Percentiles rank a stretch among this genome's conserved stretches.
Evolutionary conservation across 2,888 invertebrate species (phyloP).

Genomic region (Nomada ferruginata): DNA sequence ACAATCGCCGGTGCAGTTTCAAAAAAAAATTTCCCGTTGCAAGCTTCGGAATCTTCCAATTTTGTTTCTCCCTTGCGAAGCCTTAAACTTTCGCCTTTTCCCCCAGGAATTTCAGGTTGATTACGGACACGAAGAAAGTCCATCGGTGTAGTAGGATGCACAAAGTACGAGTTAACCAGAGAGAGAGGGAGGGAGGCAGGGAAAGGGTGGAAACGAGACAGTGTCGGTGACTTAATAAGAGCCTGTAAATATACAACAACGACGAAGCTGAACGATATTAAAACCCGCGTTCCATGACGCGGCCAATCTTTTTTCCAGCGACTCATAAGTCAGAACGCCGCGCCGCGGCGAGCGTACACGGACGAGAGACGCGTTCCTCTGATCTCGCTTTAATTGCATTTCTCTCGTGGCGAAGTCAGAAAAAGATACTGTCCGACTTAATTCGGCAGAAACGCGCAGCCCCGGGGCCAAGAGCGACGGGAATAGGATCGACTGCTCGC

Average conservation of each 20-base stretch:
- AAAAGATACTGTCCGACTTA: constrained; percentile 75
- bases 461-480: constrained; percentile 45
- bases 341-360: constrained; percentile 34
- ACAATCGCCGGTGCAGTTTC: neutral
- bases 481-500: constrained; percentile 72
- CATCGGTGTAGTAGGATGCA: constrained; percentile 21
- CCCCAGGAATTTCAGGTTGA: neutral
- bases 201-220: constrained; percentile 14
- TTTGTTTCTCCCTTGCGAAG: neutral
- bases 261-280: constrained; percentile 59
- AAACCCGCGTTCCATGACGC: constrained; percentile 54
- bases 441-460: constrained; percentile 67
- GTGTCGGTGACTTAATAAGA: constrained; percentile 58
- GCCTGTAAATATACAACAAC: constrained; percentile 57
- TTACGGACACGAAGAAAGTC: neutral
- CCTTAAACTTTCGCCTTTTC: neutral
- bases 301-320: constrained; percentile 54
- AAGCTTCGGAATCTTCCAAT: neutral
- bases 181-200: neutral
- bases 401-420: constrained; percentile 70
- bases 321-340: constrained; percentile 67
- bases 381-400: constrained; percentile 73
- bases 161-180: constrained; percentile 26
- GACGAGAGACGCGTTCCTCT: constrained; percentile 56
- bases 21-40: neutral